Conservation (phyloP, 1,140 invertebrate species). For the Platyura marginata region DNA sequence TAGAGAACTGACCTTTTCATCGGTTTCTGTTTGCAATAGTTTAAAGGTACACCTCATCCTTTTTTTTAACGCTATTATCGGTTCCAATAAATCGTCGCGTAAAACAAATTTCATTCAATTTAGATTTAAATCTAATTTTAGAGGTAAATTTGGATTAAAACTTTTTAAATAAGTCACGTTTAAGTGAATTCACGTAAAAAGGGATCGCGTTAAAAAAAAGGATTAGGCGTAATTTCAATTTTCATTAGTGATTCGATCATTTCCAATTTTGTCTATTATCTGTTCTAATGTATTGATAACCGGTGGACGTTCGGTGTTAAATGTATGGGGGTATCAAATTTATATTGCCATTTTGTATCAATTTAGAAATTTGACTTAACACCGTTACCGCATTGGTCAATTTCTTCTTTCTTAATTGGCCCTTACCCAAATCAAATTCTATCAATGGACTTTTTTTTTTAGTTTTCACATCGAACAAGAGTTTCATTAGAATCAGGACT, state of each 20-base stretch:
- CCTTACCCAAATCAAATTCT: slow-evolving; percentile 92
- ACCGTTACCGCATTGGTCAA: slow-evolving; percentile 71
- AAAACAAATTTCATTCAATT: too few relatives aligned
- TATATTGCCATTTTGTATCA: slow-evolving; percentile 32
- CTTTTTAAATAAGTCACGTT: too few relatives aligned
- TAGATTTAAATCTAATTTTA: too few relatives aligned
- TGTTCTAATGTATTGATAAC: slow-evolving; percentile 56
- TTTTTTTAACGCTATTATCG: too few relatives aligned
- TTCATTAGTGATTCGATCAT: slow-evolving; percentile 88
- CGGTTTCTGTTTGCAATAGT: slow-evolving; percentile 44
- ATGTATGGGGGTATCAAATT: slow-evolving; percentile 78
- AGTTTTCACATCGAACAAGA: slow-evolving; percentile 78
- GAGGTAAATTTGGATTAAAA: too few relatives aligned
- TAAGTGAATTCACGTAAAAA: too few relatives aligned
- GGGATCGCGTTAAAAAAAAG: too few relatives aligned
- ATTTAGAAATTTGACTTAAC: slow-evolving; percentile 53
- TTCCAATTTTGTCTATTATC: slow-evolving; percentile 70
- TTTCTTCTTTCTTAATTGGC: slow-evolving; percentile 85
- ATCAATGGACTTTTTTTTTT: slow-evolving; percentile 89
- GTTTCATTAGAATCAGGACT: slow-evolving; percentile 58
- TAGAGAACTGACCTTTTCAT: slow-evolving; percentile 41
- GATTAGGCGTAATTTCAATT: slow-evolving; percentile 90
- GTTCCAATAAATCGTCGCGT: too few relatives aligned
- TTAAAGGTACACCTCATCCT: too few relatives aligned
- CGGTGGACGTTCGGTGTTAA: slow-evolving; percentile 69